Evolutionary conservation across 2,797 vertebrate genomes (phyloP).

Genomic region (Scomberomorus guttatus): DNA sequence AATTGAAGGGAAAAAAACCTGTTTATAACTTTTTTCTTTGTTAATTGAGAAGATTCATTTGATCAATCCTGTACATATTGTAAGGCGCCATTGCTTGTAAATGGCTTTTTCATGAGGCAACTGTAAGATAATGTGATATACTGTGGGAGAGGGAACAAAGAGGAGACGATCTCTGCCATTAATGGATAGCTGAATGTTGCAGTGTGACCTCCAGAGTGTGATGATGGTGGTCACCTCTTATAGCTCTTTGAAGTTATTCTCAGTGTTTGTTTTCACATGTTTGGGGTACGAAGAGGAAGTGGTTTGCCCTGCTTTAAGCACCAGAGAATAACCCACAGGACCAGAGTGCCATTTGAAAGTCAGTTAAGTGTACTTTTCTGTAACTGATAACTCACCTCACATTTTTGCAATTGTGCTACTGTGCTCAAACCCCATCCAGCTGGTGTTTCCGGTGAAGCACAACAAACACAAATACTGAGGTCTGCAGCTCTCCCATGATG

Average conservation of each 20-base stretch:
- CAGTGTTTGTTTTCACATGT: constrained; percentile 69
- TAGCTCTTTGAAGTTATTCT: constrained; percentile 59
- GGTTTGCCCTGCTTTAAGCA: constrained; percentile 37
- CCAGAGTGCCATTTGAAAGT: constrained; percentile 78
- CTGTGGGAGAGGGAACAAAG: constrained; percentile 43
- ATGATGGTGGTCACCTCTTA: constrained; percentile 52
- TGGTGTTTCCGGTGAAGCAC: constrained; percentile 34
- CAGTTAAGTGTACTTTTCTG: constrained; percentile 73
- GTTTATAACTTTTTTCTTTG: constrained; percentile 68
- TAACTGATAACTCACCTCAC: constrained; percentile 48
- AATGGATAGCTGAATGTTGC: constrained; percentile 75
- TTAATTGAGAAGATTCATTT: constrained; percentile 48
- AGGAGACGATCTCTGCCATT: constrained; percentile 62
- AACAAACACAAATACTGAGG: constrained; percentile 20
- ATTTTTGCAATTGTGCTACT: constrained; percentile 28
- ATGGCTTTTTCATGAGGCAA: constrained; percentile 64
- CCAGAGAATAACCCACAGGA: constrained; percentile 51
- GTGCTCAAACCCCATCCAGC: constrained; percentile 38
- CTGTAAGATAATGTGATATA: constrained; percentile 73
- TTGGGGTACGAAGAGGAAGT: constrained; percentile 22
- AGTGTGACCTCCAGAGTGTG: constrained; percentile 62
- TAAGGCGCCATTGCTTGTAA: constrained; percentile 73
- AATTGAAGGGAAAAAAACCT: constrained; percentile 56
- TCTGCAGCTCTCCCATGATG: constrained; percentile 32
- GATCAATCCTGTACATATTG: constrained; percentile 74